phyloP scores from a whole-genome alignment of 2,113 vertebrate species.

The Corythornis cristatus region DNA sequence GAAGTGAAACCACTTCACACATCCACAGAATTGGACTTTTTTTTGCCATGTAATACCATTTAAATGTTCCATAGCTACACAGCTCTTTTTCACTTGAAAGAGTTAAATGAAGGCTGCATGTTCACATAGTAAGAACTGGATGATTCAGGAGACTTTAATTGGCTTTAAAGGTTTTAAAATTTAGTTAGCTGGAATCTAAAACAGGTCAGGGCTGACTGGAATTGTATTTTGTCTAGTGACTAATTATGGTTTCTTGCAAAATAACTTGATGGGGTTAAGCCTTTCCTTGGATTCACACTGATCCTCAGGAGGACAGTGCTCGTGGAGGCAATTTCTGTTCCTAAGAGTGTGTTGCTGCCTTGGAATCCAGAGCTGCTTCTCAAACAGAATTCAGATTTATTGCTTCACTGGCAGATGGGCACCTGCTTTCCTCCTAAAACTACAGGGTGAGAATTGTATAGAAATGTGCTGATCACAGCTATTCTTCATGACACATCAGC shows the following conservation, averaged over 20 bases:
- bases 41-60: not conserved
- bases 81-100: not conserved
- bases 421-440: not conserved
- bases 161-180: slow-evolving; percentile 15
- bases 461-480: not conserved
- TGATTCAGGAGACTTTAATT: not conserved
- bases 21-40: not conserved
- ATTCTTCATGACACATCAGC: not conserved
- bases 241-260: not conserved
- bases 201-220: not conserved
- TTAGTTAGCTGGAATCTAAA: not conserved
- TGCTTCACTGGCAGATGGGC: not conserved
- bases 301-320: not conserved
- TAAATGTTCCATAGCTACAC: not conserved
- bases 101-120: not conserved
- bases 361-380: not conserved
- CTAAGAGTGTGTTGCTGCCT: not conserved
- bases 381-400: not conserved
- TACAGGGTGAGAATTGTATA: not conserved
- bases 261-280: not conserved
- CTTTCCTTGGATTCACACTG: not conserved
- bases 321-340: not conserved
- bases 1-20: not conserved
- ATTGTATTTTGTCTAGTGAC: not conserved
- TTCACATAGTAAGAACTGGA: not conserved